These are phyloP conservation scores for Leucozona laternaria DNA, from an alignment of 2,888 invertebrate genomes.

Conservation along the genomic window DNA sequence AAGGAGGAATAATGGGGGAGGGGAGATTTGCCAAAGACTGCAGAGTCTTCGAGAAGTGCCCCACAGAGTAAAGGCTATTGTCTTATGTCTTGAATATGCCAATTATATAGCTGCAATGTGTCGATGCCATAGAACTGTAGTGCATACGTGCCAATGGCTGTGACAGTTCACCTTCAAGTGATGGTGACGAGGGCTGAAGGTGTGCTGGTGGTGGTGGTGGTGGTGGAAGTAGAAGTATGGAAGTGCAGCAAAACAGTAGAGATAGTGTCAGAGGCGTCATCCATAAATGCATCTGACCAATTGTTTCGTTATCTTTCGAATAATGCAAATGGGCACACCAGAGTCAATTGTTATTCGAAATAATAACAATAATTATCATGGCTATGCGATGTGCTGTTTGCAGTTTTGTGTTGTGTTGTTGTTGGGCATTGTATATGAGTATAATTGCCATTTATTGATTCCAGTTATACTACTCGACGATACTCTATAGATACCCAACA, in stretches of 20 bases:
- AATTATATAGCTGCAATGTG: conserved; percentile 59
- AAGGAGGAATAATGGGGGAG: not conserved
- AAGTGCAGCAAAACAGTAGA: conserved; percentile 35
- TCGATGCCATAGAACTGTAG: not conserved
- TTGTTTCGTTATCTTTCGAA: conserved; percentile 70
- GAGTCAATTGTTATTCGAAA: conserved; percentile 69
- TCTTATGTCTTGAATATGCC: conserved; percentile 59
- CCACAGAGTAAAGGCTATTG: conserved; percentile 18
- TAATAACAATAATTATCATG: conserved; percentile 48
- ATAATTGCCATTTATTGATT: conserved; percentile 62
- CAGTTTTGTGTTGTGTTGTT: not conserved
- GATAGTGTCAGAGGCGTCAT: conserved; percentile 71
- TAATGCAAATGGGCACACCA: conserved; percentile 72
- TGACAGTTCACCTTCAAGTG: conserved; percentile 59
- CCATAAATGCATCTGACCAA: conserved; percentile 60
- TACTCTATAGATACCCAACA: not conserved
- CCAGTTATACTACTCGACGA: conserved; percentile 15
- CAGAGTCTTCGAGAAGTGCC: conserved; percentile 30
- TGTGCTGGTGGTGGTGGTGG: conserved; percentile 12
- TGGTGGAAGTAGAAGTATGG: not conserved
- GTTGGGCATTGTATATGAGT: not conserved
- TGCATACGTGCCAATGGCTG: not conserved
- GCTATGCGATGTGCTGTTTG: conserved; percentile 25
- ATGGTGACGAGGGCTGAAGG: not conserved
- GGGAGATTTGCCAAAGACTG: conserved; percentile 7